Evolutionary conservation across 2,888 invertebrate species (phyloP), one percentile per base, ranked within the genome.

Genomic region (Noctua fimbriata): DNA sequence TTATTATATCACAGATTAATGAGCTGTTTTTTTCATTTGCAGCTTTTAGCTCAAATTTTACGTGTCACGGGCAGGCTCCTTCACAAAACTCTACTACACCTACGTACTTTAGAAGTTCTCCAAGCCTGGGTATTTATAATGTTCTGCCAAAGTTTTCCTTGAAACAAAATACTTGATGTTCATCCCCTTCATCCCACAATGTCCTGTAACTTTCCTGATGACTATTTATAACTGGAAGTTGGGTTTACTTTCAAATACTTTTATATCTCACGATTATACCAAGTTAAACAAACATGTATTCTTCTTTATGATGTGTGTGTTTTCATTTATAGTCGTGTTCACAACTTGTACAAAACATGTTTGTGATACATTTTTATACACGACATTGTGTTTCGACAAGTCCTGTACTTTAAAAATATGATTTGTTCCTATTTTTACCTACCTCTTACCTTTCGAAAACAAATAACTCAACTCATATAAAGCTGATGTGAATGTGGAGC

Each of bases 161-260:
- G 18, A 52, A 44, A 75, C 24, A 36, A 44, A 55, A 47, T 63
- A 60, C 49, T 58, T 5, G 9, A 63, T 18, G 10, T 24, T 32
- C 10, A 16, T n/a, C 44, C 32, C 14, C 24, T 65, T 44, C 10
- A 7, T 41, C 65, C 21, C 41, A 66, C 74, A 41, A 67, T n/a
- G 28, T 44, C 16, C 58, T 55, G 14, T 47, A 47, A 72, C 21
- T 58, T 69, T 58, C n/a, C 1, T n/a, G 3, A 28, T 49, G 16
- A 69, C 41, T 52, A 81, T 52, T 55, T 60, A n/a, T 36, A 71
- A 24, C 41, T 7, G 10, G 28, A 76, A 81, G 24, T 63, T 60
- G 2, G 24, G 3, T 32, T 28, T 71, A 55, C 49, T 58, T 58
- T 32, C 41, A 67, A 55, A 71, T 63, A 58, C 55, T 63, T 14